Evolutionary conservation across 2,113 vertebrate species (phyloP).

Genomic region (Daboia siamensis): DNA sequence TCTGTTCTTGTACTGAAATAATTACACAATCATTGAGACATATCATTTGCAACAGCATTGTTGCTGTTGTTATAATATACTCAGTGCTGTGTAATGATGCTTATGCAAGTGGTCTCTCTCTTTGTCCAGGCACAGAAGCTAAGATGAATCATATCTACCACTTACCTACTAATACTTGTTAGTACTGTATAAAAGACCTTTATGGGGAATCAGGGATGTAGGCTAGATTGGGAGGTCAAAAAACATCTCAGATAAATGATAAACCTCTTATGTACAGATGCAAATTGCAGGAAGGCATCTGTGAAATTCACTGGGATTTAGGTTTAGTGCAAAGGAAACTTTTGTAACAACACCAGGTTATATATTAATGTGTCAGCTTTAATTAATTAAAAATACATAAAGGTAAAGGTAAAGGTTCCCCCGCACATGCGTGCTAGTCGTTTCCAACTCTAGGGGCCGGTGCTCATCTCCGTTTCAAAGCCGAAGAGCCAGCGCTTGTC

Average conservation of each 20-base stretch:
- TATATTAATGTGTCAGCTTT: background rate
- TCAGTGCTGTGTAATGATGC: background rate
- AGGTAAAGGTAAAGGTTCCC: no score
- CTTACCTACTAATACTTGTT: background rate
- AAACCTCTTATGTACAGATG: background rate
- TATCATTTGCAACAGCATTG: background rate
- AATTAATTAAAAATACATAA: background rate
- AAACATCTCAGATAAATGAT: background rate
- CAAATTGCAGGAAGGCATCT: background rate
- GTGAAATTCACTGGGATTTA: background rate
- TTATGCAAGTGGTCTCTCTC: background rate
- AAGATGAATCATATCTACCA: background rate
- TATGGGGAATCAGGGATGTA: background rate
- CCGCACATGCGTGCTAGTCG: no score
- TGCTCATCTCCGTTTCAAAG: no score
- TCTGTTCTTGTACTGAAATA: background rate
- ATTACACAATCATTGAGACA: background rate
- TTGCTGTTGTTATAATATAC: background rate
- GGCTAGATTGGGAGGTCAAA: background rate
- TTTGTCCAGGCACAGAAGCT: background rate
- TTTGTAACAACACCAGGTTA: background rate
- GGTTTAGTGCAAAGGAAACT: background rate
- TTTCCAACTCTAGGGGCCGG: no score
- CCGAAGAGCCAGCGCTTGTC: no score
- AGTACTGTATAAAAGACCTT: background rate